These are phyloP conservation scores for Sander lucioperca DNA, from an alignment of 2,113 vertebrate species.

Conservation along the genomic window DNA sequence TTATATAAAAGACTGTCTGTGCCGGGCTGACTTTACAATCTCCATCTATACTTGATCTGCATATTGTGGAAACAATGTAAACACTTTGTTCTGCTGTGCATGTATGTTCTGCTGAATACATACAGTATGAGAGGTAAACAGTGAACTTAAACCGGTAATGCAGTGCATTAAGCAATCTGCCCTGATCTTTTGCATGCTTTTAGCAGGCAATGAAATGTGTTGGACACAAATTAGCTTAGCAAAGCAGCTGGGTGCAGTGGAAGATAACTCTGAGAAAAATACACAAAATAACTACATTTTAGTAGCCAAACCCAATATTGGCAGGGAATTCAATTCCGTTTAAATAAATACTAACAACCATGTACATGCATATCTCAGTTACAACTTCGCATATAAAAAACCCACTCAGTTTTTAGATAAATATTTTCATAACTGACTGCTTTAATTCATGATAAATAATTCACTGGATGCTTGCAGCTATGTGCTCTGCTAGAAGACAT, in stretches of 20 bases:
- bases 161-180: not conserved
- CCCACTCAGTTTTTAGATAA: conserved; percentile 47
- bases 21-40: not conserved
- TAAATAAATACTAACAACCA: not conserved
- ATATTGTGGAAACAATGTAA: not conserved
- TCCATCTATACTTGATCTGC: not conserved
- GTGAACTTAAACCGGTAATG: not conserved
- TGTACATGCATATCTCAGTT: conserved; percentile 1
- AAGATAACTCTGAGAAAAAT: not conserved
- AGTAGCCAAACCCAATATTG: not conserved
- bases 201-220: not conserved
- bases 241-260: too few relatives aligned
- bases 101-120: not conserved
- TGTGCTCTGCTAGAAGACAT: conserved; percentile 69
- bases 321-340: not conserved
- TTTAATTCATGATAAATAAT: conserved; percentile 81
- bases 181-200: not conserved
- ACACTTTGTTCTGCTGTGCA: not conserved
- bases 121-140: not conserved
- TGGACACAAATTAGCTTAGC: too few relatives aligned
- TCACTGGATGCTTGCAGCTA: conserved; percentile 76
- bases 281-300: too few relatives aligned
- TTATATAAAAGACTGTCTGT: not conserved
- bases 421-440: conserved; percentile 67
- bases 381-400: conserved; percentile 3